Percentiles rank a stretch among this genome's conserved stretches.
Evolutionary conservation across 2,888 invertebrate genomes (phyloP).

Genomic region (Perithous albicinctus): DNA sequence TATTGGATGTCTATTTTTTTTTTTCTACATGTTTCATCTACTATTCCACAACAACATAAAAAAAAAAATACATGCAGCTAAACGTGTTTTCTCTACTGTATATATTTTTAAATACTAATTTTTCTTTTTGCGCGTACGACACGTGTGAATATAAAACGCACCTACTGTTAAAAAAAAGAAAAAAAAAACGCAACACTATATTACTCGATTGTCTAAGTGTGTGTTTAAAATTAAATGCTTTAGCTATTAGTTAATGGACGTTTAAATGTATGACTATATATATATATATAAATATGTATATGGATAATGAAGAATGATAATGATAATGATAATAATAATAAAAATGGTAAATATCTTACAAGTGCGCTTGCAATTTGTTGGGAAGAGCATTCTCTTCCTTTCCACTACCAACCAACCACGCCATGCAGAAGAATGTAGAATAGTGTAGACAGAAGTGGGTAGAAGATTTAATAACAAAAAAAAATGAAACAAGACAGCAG

Average conservation of each 20-base stretch:
- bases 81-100: constrained; percentile 70
- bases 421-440: constrained; percentile 87
- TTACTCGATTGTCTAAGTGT: constrained; percentile 1
- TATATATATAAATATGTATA: not conserved
- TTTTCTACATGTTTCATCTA: constrained; percentile 34
- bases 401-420: constrained; percentile 87
- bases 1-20: not conserved
- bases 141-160: not conserved
- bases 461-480: constrained; percentile 83
- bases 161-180: constrained; percentile 13
- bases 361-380: constrained; percentile 89
- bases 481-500: constrained; percentile 84
- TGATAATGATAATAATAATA: too few species aligned
- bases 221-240: constrained; percentile 22
- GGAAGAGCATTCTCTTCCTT: constrained; percentile 89
- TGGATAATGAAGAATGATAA: constrained; percentile 48
- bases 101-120: constrained; percentile 7
- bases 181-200: not conserved
- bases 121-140: not conserved
- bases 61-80: constrained; percentile 72
- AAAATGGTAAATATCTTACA: constrained; percentile 87
- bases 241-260: constrained; percentile 46
- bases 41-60: constrained; percentile 57
- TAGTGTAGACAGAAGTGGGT: constrained; percentile 85
- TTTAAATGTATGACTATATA: constrained; percentile 44